Base-by-base conservation (phyloP, 2,888 invertebrate species). In the Resseliella maxima region DNA sequence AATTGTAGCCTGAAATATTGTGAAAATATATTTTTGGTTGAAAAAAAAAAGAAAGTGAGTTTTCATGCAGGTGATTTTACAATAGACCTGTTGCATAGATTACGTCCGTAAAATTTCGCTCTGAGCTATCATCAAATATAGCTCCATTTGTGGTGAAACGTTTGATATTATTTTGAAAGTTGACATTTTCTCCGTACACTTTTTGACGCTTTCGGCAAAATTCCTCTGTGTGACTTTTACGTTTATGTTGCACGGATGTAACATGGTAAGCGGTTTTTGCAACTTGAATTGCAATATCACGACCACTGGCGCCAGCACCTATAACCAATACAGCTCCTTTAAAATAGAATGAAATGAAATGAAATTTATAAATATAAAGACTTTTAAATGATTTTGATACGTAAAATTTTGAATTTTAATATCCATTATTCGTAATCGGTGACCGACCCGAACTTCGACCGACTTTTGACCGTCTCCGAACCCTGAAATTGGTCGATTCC, bases 241-340 rank as follows among this genome's bases (percentile, higher is more conserved):
- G 38, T 92, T 92, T 87, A 94, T 92, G 88, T 95, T 95, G 89
- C 95, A 95, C 38, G 95, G 92, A 86, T n/a, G 93, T 92, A 5
- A 96, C 95, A 90, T 92, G 88, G 87, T 91, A 88, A 0, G 95
- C 94, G 0, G 93, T 92, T 88, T 92, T 90, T 36, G 95, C 93
- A 87, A 95, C 92, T 88, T 95, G 95, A 81, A 94, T 89, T 0
- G 95, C 94, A 46, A 96, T 92, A 90, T 96, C 96, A 90, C 95
- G 93, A 24, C 97, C 98, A 1, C 97, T 98, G 36, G 97, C 95
- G 0, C 96, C 97, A 0, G 96, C 97, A 0, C 98, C 98, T 35
- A 98, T 92, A 10, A 97, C 94, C 31, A 96, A 92, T 0, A 98
- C 96, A n/a, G n/a, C n/a, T n/a, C n/a, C n/a, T n/a, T n/a, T n/a